phyloP scores from a whole-genome alignment of 2,113 vertebrate species.

The Fulmarus glacialis region DNA sequence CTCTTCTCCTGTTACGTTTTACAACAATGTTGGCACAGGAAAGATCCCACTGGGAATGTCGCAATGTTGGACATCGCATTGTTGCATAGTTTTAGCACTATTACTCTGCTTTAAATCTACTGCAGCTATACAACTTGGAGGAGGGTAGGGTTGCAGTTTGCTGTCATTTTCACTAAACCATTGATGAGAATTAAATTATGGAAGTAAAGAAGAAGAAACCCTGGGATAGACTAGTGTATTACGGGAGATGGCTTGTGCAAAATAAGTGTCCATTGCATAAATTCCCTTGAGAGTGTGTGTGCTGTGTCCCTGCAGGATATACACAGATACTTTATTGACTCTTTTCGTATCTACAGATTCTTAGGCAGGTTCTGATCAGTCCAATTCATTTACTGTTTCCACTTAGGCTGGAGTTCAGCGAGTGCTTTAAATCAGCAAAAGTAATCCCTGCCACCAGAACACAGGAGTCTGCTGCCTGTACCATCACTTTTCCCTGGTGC shows the following conservation, averaged over 20 bases:
- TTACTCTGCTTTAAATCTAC: background rate
- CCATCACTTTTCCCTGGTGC: background rate
- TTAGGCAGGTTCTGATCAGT: background rate
- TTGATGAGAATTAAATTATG: background rate
- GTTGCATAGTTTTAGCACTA: background rate
- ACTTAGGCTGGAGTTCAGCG: background rate
- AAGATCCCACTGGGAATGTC: background rate
- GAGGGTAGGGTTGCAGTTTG: background rate
- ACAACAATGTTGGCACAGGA: background rate
- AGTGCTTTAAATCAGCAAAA: background rate
- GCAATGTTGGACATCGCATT: rapidly evolving
- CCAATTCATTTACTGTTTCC: background rate
- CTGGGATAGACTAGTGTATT: background rate
- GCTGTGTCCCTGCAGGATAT: background rate
- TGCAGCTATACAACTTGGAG: background rate
- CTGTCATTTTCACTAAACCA: background rate
- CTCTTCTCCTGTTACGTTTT: background rate
- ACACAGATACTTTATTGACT: background rate
- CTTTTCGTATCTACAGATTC: background rate
- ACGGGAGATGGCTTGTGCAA: background rate
- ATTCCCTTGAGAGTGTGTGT: background rate
- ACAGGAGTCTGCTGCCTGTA: background rate
- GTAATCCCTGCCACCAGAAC: background rate
- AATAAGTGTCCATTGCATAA: background rate
- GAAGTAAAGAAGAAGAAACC: background rate